phyloP scores from a whole-genome alignment of 1,140 invertebrate genomes.

The Heliconius eleuchia region DNA sequence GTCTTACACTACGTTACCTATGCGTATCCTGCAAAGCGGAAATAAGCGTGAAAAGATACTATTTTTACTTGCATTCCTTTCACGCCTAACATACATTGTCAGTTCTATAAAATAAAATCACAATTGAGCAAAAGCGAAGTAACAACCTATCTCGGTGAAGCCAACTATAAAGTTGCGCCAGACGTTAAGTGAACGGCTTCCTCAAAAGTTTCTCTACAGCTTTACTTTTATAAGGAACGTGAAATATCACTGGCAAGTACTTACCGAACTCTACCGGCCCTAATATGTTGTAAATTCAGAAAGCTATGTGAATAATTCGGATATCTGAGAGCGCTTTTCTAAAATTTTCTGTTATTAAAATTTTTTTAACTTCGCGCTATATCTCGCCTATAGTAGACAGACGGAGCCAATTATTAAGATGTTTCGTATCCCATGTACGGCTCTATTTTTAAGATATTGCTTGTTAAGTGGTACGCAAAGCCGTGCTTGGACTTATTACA shows the following conservation, averaged over 20 bases:
- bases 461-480: too few species aligned
- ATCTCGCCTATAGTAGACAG: too few species aligned
- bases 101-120: constrained; percentile 17
- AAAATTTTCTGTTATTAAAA: background rate
- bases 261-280: background rate
- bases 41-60: background rate
- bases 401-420: too few species aligned
- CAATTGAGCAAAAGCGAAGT: constrained; percentile 19
- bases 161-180: constrained; percentile 33
- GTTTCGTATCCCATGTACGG: too few species aligned
- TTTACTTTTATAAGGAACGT: constrained; percentile 29
- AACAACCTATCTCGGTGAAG: constrained; percentile 15
- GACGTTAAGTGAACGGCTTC: constrained; percentile 36
- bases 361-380: background rate
- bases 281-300: background rate
- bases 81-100: background rate
- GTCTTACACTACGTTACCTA: too few species aligned
- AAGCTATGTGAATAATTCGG: background rate
- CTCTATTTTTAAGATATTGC: too few species aligned
- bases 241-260: constrained; percentile 28
- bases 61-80: background rate
- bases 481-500: too few species aligned
- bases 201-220: constrained; percentile 18
- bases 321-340: background rate
- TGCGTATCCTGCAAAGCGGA: too few species aligned